A percentile compares a stretch with the other conserved stretches of the same genome.
Conservation (phyloP, 2,797 vertebrate species). For the Craterocephalus amniculus region DNA sequence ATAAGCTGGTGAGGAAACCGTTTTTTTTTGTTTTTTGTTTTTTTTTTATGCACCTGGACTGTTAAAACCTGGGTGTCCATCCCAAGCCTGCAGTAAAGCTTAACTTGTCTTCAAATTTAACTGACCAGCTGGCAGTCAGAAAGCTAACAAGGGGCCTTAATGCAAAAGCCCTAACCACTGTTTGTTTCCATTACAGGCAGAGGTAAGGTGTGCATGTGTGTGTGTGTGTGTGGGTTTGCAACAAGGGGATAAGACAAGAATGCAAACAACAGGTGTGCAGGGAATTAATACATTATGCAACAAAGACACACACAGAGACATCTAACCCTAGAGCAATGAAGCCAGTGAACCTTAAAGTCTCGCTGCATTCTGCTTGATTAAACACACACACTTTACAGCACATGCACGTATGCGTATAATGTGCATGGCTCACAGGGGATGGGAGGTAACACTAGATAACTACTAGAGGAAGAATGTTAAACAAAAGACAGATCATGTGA, state of each 20-base stretch:
- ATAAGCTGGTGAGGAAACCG: not conserved
- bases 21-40: too few relatives aligned
- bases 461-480: slow-evolving; percentile 38
- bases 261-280: slow-evolving; percentile 78
- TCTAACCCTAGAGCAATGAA: slow-evolving; percentile 53
- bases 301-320: slow-evolving; percentile 18
- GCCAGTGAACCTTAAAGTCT: slow-evolving; percentile 64
- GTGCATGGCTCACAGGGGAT: not conserved
- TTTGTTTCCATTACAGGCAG: slow-evolving; percentile 71
- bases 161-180: slow-evolving; percentile 59
- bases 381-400: not conserved
- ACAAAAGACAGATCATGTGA: slow-evolving; percentile 58
- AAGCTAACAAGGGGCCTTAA: slow-evolving; percentile 56
- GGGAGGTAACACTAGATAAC: slow-evolving; percentile 7
- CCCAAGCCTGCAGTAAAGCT: slow-evolving; percentile 55
- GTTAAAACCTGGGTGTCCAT: slow-evolving; percentile 29
- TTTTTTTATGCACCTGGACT: slow-evolving; percentile 57
- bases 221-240: slow-evolving; percentile 37
- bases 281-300: slow-evolving; percentile 62
- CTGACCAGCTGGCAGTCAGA: slow-evolving; percentile 76
- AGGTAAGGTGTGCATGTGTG: slow-evolving; percentile 18
- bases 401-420: not conserved
- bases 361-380: slow-evolving; percentile 45
- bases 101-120: slow-evolving; percentile 55
- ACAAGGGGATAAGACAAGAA: slow-evolving; percentile 71